Percentiles rank a stretch among this genome's conserved stretches.
Evolutionary conservation across 1,140 invertebrate species (phyloP).

Genomic region (Leptonema lineaticorne): DNA sequence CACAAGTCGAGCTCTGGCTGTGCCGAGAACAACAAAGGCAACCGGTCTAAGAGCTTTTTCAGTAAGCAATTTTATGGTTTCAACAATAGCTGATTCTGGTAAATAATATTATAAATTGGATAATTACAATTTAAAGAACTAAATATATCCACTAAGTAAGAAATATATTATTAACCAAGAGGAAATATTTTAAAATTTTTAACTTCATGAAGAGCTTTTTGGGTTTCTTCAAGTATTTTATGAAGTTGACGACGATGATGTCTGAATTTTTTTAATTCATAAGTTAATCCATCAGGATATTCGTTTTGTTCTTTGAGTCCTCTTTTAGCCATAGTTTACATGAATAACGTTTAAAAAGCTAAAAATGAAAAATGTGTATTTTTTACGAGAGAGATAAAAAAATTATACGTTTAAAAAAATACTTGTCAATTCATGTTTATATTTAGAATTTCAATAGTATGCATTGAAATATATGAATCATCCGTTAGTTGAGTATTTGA

Average conservation of each 20-base stretch:
- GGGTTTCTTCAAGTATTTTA: constrained; percentile 67
- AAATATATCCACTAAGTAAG: constrained; percentile 23
- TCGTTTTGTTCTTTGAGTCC: not conserved
- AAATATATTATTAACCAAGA: constrained; percentile 54
- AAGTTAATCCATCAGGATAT: constrained; percentile 8
- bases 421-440: too few species aligned
- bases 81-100: constrained; percentile 47
- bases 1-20: constrained; percentile 69
- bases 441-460: too few species aligned
- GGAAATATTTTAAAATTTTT: constrained; percentile 62
- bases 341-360: too few species aligned
- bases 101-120: constrained; percentile 30
- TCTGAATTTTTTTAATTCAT: constrained; percentile 58
- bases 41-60: constrained; percentile 43
- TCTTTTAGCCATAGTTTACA: constrained; percentile 18
- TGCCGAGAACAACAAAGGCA: constrained; percentile 69
- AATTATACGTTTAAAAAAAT: too few species aligned
- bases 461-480: too few species aligned
- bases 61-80: constrained; percentile 50
- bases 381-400: too few species aligned
- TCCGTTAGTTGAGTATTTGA: too few species aligned
- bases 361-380: too few species aligned
- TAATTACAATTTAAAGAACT: too few species aligned
- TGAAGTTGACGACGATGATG: constrained; percentile 55
- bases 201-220: constrained; percentile 64